A percentile compares a stretch with the other conserved stretches of the same genome.
Conservation (phyloP, 2,797 vertebrate genomes). For the Pteronotus mesoamericanus region DNA sequence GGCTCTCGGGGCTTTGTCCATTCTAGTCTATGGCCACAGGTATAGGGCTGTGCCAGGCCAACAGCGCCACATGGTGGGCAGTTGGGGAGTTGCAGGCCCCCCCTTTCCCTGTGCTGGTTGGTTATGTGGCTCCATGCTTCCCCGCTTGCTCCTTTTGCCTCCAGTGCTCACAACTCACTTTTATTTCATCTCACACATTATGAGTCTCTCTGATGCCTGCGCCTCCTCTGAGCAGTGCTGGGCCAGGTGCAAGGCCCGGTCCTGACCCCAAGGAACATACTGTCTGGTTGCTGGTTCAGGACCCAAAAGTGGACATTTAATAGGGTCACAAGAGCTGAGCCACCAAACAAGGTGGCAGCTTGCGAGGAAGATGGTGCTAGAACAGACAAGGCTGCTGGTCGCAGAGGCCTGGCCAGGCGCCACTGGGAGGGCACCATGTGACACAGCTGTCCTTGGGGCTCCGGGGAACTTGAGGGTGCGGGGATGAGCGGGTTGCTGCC, state of each 20-base stretch:
- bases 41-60: not conserved
- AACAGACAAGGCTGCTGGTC: fast-evolving
- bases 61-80: not conserved
- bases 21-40: fast-evolving
- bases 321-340: not conserved
- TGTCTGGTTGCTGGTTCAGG: not conserved
- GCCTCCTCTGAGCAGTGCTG: not conserved
- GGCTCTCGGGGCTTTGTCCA: not conserved
- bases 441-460: not conserved
- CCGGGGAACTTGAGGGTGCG: not conserved
- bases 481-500: not conserved
- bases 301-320: not conserved
- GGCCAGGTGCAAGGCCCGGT: not conserved
- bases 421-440: fast-evolving
- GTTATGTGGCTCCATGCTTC: not conserved
- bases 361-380: not conserved
- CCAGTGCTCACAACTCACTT: not conserved
- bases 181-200: not conserved
- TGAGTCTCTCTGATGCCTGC: not conserved
- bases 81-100: not conserved
- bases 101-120: not conserved
- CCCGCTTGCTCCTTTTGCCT: not conserved
- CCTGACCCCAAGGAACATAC: not conserved
- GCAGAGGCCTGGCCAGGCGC: not conserved
- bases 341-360: fast-evolving